A percentile compares a stretch with the other conserved stretches of the same genome.
Evolutionary conservation across 2,113 vertebrate species (phyloP).

Genomic region (Gymnorhina tibicen): DNA sequence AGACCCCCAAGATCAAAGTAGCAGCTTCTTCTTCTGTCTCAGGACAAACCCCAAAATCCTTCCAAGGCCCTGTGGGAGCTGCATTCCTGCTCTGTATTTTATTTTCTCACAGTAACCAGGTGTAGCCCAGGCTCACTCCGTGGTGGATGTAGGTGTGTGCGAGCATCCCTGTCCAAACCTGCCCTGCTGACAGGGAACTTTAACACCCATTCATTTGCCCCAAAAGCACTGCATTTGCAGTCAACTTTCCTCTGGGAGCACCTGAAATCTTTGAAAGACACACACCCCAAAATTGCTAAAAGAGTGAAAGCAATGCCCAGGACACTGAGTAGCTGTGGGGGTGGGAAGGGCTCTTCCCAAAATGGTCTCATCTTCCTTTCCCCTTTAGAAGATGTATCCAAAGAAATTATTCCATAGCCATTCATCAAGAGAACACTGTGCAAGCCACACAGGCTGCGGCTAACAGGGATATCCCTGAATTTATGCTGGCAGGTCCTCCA

Average conservation of each 20-base stretch:
- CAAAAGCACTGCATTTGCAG: background rate
- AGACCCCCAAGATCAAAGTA: background rate
- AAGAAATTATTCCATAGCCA: background rate
- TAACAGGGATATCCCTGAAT: background rate
- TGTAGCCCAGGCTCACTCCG: slow-evolving; percentile 19
- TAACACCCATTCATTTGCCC: slow-evolving; percentile 42
- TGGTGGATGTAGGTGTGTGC: slow-evolving; percentile 43
- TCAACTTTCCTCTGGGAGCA: background rate
- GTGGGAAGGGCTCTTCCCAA: background rate
- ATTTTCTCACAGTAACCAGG: slow-evolving; percentile 24
- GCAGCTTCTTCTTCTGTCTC: background rate
- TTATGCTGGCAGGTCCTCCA: background rate
- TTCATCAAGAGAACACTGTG: background rate
- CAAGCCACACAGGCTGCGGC: background rate
- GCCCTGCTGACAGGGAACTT: slow-evolving; percentile 51
- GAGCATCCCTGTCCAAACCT: slow-evolving; percentile 49
- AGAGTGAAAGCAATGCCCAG: background rate
- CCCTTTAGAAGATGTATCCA: background rate
- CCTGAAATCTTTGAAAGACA: background rate
- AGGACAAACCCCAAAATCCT: background rate
- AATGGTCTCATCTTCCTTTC: background rate
- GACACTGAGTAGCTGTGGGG: fast-evolving
- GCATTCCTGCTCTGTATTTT: background rate
- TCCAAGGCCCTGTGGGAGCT: background rate
- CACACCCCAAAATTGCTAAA: background rate